phyloP scores from a whole-genome alignment of 2,888 invertebrate genomes.

The Geophilus truncorum region DNA sequence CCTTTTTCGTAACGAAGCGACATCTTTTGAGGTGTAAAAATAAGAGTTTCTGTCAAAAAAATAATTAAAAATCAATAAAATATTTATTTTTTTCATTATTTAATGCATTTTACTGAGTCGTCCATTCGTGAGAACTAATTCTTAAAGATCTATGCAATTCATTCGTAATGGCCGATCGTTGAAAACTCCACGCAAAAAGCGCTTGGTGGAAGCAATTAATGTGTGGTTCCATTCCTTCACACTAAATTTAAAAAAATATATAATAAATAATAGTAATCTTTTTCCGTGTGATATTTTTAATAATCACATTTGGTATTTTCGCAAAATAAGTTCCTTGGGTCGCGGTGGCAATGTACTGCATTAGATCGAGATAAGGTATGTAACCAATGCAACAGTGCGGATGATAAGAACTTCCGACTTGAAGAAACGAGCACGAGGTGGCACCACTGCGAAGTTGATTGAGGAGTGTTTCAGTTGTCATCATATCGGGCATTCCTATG shows the following conservation, averaged over 20 bases:
- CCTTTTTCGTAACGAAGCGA: slow-evolving; percentile 60
- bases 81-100: background rate
- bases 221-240: slow-evolving; percentile 32
- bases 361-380: slow-evolving; percentile 66
- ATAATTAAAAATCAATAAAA: background rate
- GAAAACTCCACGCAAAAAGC: slow-evolving; percentile 59
- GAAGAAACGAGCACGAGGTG: slow-evolving; percentile 68
- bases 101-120: background rate
- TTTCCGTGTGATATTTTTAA: background rate
- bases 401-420: slow-evolving; percentile 62
- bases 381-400: slow-evolving; percentile 63
- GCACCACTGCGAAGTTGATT: slow-evolving; percentile 67
- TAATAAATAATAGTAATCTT: background rate
- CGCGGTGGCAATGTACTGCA: slow-evolving; percentile 68
- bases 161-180: slow-evolving; percentile 44
- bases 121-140: background rate
- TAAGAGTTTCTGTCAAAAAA: slow-evolving; percentile 49
- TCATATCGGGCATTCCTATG: slow-evolving; percentile 64
- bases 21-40: slow-evolving; percentile 56
- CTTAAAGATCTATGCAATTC: slow-evolving; percentile 37
- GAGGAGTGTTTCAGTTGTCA: slow-evolving; percentile 64
- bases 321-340: slow-evolving; percentile 67
- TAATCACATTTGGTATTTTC: slow-evolving; percentile 51
- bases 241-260: slow-evolving; percentile 17
- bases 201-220: slow-evolving; percentile 60